These are phyloP conservation scores for Arnoldichthys spilopterus DNA, from an alignment of 2,797 vertebrate genomes.

Conservation along the genomic window DNA sequence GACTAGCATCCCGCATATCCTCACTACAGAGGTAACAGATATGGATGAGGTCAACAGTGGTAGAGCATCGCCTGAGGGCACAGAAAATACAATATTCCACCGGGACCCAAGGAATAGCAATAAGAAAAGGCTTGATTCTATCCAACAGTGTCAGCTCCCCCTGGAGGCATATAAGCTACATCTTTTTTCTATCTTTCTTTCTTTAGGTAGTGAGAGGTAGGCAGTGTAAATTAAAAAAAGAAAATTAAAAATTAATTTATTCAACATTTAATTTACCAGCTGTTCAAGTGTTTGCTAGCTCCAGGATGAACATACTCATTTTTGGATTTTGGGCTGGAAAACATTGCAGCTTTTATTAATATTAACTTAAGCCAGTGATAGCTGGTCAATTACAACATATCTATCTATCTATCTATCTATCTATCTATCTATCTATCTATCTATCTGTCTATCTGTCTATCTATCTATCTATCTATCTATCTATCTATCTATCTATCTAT, in stretches of 20 bases:
- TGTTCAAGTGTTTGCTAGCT: not conserved
- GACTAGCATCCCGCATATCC: slow-evolving; percentile 53
- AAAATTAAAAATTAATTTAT: slow-evolving; percentile 13
- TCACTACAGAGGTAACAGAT: slow-evolving; percentile 50
- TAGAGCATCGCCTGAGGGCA: slow-evolving; percentile 60
- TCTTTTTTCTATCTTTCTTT: not conserved
- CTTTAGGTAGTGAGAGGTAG: not conserved
- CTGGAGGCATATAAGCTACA: slow-evolving; percentile 33
- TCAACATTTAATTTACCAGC: not conserved
- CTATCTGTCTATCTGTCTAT: too few relatives aligned
- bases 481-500: too few relatives aligned
- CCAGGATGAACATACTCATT: not conserved
- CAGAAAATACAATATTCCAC: slow-evolving; percentile 58
- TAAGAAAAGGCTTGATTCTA: slow-evolving; percentile 44
- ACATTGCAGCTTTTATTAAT: too few relatives aligned
- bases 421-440: too few relatives aligned
- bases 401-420: too few relatives aligned
- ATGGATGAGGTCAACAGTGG: slow-evolving; percentile 59
- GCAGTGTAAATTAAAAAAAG: slow-evolving; percentile 16
- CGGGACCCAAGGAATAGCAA: slow-evolving; percentile 44
- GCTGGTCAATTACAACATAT: too few relatives aligned
- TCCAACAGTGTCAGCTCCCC: slow-evolving; percentile 49
- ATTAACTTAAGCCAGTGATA: too few relatives aligned
- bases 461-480: too few relatives aligned
- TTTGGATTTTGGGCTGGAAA: not conserved